A percentile compares a stretch with the other conserved stretches of the same genome.
Evolutionary conservation across 2,113 vertebrate species (phyloP).

Genomic region (Oreotrochilus melanogaster): DNA sequence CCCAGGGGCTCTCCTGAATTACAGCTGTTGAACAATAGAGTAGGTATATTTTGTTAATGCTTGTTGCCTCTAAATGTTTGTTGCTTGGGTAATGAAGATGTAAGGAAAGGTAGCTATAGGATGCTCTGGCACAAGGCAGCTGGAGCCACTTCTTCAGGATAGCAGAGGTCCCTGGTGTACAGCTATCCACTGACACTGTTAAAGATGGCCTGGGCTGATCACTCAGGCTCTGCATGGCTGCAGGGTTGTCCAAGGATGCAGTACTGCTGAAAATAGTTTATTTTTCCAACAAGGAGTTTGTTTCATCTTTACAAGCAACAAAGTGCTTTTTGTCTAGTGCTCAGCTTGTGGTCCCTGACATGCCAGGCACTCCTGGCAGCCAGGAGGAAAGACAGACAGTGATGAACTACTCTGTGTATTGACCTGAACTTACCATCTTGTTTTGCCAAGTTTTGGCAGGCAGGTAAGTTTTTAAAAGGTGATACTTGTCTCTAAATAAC

Average conservation of each 20-base stretch:
- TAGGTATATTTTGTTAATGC: background rate
- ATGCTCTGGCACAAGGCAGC: background rate
- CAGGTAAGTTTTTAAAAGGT: slow-evolving; percentile 1
- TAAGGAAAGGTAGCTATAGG: background rate
- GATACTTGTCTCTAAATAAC: background rate
- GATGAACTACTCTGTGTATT: background rate
- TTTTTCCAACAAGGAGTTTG: background rate
- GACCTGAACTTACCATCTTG: background rate
- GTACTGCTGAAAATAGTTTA: background rate
- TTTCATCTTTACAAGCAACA: background rate
- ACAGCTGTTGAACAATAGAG: fast-evolving
- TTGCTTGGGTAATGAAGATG: background rate
- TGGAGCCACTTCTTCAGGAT: background rate
- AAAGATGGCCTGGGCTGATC: background rate
- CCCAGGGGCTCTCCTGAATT: background rate
- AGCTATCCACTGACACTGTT: fast-evolving
- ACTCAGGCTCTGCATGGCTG: background rate
- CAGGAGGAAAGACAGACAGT: background rate
- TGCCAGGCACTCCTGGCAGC: background rate
- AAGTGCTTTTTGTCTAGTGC: background rate
- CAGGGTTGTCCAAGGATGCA: fast-evolving
- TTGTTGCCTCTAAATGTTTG: background rate
- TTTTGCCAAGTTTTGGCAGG: background rate
- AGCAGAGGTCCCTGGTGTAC: background rate
- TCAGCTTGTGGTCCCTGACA: background rate